These are phyloP conservation scores for Monodelphis domestica DNA, from an alignment of 2,797 vertebrate genomes.

Conservation along the genomic window DNA sequence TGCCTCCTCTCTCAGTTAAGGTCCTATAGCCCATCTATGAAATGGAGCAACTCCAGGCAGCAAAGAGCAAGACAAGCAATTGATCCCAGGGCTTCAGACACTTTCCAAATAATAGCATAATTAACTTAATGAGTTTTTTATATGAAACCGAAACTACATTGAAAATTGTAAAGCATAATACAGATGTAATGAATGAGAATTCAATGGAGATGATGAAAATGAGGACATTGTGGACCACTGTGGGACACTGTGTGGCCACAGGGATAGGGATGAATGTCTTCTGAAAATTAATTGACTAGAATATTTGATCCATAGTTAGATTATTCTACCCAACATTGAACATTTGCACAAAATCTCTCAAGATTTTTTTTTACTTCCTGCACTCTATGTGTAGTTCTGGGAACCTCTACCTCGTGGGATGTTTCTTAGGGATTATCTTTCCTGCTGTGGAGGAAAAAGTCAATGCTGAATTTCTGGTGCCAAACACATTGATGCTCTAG, in stretches of 20 bases:
- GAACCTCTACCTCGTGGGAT: background rate
- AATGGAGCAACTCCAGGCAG: background rate
- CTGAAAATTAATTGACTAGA: background rate
- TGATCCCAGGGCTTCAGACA: background rate
- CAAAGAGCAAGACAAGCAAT: background rate
- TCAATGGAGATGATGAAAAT: background rate
- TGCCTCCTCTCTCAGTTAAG: background rate
- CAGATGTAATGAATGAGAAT: background rate
- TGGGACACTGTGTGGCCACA: background rate
- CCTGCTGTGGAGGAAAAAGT: background rate
- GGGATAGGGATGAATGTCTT: background rate
- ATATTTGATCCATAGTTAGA: background rate
- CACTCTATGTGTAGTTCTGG: background rate
- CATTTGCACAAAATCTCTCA: background rate
- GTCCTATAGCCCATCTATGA: background rate
- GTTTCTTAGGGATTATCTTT: background rate
- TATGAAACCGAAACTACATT: background rate
- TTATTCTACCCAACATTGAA: background rate
- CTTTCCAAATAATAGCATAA: background rate
- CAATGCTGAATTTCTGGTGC: background rate
- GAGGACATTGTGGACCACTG: background rate
- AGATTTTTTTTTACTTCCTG: background rate
- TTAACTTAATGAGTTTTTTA: background rate
- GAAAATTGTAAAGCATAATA: background rate
- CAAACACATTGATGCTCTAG: background rate